These are phyloP conservation scores for Eudasyphora cyanicolor DNA, from an alignment of 2,888 invertebrate genomes.

Conservation along the genomic window DNA sequence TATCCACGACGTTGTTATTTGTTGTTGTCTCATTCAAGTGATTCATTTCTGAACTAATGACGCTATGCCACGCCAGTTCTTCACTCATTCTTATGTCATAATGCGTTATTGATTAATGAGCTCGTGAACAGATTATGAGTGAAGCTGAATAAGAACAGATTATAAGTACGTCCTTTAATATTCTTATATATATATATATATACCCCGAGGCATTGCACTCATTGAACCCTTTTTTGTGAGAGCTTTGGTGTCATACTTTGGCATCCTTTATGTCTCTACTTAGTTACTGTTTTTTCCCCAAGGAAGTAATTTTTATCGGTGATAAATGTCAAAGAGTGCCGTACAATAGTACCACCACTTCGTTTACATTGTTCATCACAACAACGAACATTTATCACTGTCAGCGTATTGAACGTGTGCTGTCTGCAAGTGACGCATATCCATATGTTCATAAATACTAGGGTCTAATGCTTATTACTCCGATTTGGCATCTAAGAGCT, in stretches of 20 bases:
- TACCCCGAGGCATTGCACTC: too few relatives aligned
- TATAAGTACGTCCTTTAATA: neutral
- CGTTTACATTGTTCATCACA: conserved; percentile 11
- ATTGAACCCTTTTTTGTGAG: neutral
- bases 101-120: conserved; percentile 20
- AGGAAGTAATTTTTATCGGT: conserved; percentile 25
- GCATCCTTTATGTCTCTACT: neutral
- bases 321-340: conserved; percentile 3
- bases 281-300: neutral
- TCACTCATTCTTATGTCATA: neutral
- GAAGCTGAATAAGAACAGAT: neutral
- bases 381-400: conserved; percentile 53
- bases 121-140: neutral
- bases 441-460: conserved; percentile 18
- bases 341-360: conserved; percentile 16
- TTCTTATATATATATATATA: too few relatives aligned
- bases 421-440: neutral
- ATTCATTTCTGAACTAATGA: conserved; percentile 17
- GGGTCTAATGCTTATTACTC: too few relatives aligned
- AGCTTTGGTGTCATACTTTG: neutral
- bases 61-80: neutral
- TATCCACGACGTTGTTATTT: neutral
- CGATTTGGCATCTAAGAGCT: neutral
- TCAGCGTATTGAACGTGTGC: conserved; percentile 14
- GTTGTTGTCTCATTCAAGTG: neutral